Evolutionary conservation across 2,888 invertebrate species (phyloP).

Genomic region (Callyntrura sp.): DNA sequence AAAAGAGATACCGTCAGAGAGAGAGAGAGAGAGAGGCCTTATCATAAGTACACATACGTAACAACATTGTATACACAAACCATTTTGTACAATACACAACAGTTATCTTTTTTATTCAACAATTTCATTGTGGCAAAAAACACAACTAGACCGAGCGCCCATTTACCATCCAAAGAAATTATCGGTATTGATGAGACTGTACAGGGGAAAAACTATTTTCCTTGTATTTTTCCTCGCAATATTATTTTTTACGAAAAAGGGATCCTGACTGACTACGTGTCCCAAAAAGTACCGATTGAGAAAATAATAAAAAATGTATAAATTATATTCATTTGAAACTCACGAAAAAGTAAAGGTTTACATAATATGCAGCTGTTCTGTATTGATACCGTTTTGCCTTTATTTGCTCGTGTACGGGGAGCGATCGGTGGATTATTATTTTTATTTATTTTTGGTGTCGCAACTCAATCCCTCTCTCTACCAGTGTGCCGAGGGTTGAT

Average conservation of each 20-base stretch:
- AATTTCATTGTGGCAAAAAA: not conserved
- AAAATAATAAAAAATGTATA: slow-evolving; percentile 6
- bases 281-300: slow-evolving; percentile 22
- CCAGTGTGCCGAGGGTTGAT: not conserved
- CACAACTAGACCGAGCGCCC: not conserved
- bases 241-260: not conserved
- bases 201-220: not conserved
- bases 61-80: slow-evolving; percentile 8
- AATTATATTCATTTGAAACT: slow-evolving; percentile 53
- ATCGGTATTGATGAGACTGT: slow-evolving; percentile 19
- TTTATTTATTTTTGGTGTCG: slow-evolving; percentile 14
- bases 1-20: slow-evolving; percentile 41
- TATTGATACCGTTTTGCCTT: slow-evolving; percentile 42
- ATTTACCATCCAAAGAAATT: not conserved
- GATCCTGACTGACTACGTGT: not conserved
- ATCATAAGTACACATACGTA: not conserved
- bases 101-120: slow-evolving; percentile 18
- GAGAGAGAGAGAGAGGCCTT: no score
- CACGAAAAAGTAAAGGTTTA: slow-evolving; percentile 38
- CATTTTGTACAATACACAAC: not conserved
- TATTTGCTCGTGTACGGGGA: slow-evolving; percentile 54
- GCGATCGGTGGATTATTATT: not conserved
- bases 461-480: slow-evolving; percentile 10
- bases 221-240: slow-evolving; percentile 8
- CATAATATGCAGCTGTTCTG: slow-evolving; percentile 51